Evolutionary conservation across 2,113 vertebrate genomes (phyloP).

Genomic region (Pelvicachromis taeniatus): DNA sequence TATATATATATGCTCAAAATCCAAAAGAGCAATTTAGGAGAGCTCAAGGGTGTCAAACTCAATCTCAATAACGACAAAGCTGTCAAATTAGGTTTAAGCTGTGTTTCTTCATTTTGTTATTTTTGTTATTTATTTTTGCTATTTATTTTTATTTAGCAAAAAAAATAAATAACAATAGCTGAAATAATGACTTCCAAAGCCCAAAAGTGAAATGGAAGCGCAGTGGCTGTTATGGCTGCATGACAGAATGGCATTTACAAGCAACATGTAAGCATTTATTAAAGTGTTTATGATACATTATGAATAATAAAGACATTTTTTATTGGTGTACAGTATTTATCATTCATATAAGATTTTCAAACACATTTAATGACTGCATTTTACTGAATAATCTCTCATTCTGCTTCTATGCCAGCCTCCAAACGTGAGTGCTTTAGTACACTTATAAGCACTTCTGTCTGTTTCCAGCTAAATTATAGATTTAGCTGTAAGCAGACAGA

Average conservation of each 20-base stretch:
- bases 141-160: not conserved
- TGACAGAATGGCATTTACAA: not conserved
- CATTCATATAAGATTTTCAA: not conserved
- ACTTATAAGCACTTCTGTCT: not conserved
- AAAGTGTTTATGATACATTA: not conserved
- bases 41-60: not conserved
- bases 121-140: not conserved
- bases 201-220: not conserved
- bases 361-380: not conserved
- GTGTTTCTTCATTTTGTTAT: not conserved
- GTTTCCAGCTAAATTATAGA: not conserved
- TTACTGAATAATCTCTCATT: not conserved
- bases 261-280: not conserved
- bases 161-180: not conserved
- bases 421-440: not conserved
- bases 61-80: not conserved
- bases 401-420: not conserved
- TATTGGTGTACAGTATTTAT: not conserved
- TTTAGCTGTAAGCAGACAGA: not conserved
- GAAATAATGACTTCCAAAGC: not conserved
- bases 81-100: not conserved
- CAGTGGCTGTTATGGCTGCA: not conserved
- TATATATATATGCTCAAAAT: not conserved
- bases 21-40: not conserved
- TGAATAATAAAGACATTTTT: not conserved